Percentiles rank a stretch among this genome's conserved stretches.
These are phyloP conservation scores for Odontomachus brunneus DNA, from an alignment of 1,140 invertebrate species.

Conservation along the genomic window DNA sequence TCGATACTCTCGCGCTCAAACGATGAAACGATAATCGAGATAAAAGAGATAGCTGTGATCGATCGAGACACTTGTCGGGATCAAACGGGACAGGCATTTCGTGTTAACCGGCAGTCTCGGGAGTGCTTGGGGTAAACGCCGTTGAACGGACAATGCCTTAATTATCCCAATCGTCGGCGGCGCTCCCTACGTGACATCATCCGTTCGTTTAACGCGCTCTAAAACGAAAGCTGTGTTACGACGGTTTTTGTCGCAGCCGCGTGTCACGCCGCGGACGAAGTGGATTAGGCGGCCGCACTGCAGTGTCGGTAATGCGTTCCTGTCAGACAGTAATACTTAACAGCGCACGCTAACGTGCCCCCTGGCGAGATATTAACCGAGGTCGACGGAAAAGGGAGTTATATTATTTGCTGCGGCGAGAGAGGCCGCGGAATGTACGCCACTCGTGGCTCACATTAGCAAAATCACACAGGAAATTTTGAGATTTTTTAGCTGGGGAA, in stretches of 20 bases:
- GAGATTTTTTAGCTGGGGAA: too few species aligned
- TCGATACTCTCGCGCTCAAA: neutral
- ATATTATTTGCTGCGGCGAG: conserved; percentile 25
- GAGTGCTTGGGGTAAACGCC: neutral
- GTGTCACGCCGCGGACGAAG: conserved; percentile 14
- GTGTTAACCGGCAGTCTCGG: neutral
- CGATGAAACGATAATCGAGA: too few species aligned
- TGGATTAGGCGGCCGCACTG: conserved; percentile 49
- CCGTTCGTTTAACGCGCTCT: conserved; percentile 36
- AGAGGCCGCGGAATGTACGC: conserved; percentile 7
- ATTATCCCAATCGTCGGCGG: conserved; percentile 20
- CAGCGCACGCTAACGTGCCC: conserved; percentile 28
- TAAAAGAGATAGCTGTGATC: neutral
- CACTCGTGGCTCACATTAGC: conserved; percentile 37
- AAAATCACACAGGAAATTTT: conserved; percentile 41
- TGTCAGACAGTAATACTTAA: conserved; percentile 59
- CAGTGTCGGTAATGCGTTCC: conserved; percentile 37
- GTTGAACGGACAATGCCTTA: neutral
- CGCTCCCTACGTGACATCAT: conserved; percentile 27
- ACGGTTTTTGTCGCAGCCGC: conserved; percentile 36
- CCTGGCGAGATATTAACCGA: conserved; percentile 37
- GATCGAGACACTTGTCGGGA: conserved; percentile 38
- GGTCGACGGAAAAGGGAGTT: conserved; percentile 30
- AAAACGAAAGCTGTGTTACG: conserved; percentile 32
- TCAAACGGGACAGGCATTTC: neutral